Conservation (phyloP, 2,888 invertebrate species). For the Lasioglossum calceatum region DNA sequence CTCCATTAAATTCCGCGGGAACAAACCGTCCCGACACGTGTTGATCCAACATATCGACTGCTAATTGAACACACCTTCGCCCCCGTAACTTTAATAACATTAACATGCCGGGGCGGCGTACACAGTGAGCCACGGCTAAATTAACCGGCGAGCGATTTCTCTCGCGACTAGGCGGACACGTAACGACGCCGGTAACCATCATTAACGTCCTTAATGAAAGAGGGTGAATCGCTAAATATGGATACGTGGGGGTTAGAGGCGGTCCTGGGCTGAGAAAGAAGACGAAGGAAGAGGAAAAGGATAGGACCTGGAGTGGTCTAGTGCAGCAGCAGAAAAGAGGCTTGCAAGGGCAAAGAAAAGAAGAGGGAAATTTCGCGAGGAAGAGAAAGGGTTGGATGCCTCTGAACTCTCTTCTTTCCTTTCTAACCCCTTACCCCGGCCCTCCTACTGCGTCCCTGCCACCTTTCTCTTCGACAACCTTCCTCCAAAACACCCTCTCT, state of each 20-base stretch:
- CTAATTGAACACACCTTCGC: conserved; percentile 61
- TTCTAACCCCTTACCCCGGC: conserved; percentile 32
- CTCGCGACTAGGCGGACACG: conserved; percentile 39
- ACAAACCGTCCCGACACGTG: conserved; percentile 43
- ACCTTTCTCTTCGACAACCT: conserved; percentile 62
- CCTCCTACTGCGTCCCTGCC: conserved; percentile 34
- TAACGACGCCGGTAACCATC: conserved; percentile 71
- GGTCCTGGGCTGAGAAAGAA: background rate
- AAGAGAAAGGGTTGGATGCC: conserved; percentile 58
- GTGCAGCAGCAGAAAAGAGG: conserved; percentile 56
- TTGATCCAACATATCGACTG: conserved; percentile 51
- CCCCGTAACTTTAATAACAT: conserved; percentile 62
- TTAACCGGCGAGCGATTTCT: conserved; percentile 50
- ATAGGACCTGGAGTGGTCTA: conserved; percentile 60
- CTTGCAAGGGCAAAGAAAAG: conserved; percentile 54
- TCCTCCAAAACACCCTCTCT: conserved; percentile 53
- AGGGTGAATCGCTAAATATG: conserved; percentile 78
- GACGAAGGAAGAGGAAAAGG: background rate
- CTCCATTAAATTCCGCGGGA: conserved; percentile 57
- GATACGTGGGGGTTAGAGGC: conserved; percentile 56
- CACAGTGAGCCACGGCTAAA: conserved; percentile 57
- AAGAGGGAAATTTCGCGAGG: conserved; percentile 52
- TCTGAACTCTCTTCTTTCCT: conserved; percentile 47
- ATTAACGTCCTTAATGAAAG: conserved; percentile 79
- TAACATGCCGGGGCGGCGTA: conserved; percentile 44